Evolutionary conservation across 2,797 vertebrate species (phyloP), one percentile per base, ranked within the genome.

Genomic region (Rhinogobio ventralis): DNA sequence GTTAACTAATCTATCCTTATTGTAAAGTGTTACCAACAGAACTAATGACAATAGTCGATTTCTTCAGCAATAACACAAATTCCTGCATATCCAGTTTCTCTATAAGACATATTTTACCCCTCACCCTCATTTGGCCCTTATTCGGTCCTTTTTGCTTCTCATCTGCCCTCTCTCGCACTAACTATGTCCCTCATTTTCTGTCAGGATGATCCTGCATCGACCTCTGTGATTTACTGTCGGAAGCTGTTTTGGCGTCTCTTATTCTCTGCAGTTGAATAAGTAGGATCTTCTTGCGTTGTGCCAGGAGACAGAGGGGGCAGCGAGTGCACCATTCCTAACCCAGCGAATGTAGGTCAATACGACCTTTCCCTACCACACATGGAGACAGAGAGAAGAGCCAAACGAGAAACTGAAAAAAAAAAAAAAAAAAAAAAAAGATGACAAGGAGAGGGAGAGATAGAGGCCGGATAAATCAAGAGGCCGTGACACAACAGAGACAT

Each of bases 261-360:
- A 46, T 49, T 82, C 81, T 60, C 78, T 55, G 30, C 49, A 39
- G 62, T 5, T 39, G 74, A 86, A 75, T 85, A 90, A 88, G 82
- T 79, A 86, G 85, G 78, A 88, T 83, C 83, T 68, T 75, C 74
- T 46, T 39, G 64, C 69, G 71, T 75, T 28, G 77, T 78, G 86
- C 85, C 79, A 81, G 83, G 79, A 87, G 53, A 77, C 79, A 51
- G 86, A 77, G 66, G 74, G 82, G 85, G 79, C 82, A 89, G n/a
- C 19, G 83, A 87, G 86, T 88, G 76, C 85, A 84, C 78, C 81
- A 60, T 85, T 75, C 55, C 49, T 51, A 75, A 53, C 79, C 82
- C 66, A 74, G 82, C 71, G 15, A 88, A 90, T 90, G 84, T 90
- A 90, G 90, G 90, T 91, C 90, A 90, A 83, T 39, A 15, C 80